Percentiles rank a stretch among this genome's conserved stretches.
Conservation (phyloP, 23 tunicate genomes). For the Phallusia fumigata region DNA sequence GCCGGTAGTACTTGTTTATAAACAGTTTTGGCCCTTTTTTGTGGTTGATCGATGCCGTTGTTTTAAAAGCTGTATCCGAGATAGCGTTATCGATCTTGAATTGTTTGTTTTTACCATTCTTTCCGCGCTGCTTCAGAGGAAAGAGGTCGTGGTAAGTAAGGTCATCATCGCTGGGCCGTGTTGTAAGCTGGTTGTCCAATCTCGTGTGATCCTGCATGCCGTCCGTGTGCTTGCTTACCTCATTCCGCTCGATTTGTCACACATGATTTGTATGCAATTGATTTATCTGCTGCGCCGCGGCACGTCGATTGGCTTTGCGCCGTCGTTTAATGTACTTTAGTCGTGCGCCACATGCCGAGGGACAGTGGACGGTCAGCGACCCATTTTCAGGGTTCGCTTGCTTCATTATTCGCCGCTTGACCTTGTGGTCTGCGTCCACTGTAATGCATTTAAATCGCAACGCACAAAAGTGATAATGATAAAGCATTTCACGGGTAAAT, state of each 20-base stretch:
- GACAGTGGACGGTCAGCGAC: not conserved
- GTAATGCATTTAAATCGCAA: too few species aligned
- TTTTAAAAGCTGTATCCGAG: not conserved
- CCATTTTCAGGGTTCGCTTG: not conserved
- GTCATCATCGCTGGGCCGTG: not conserved
- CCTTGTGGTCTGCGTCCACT: too few species aligned
- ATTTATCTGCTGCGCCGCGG: not conserved
- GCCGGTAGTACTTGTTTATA: too few species aligned
- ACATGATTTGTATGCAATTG: not conserved
- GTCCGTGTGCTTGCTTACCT: not conserved
- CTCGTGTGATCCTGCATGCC: constrained; percentile 15
- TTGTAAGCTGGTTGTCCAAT: too few species aligned
- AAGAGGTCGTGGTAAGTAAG: constrained; percentile 31
- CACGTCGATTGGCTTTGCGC: not conserved
- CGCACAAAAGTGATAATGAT: not conserved
- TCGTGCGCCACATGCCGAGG: not conserved
- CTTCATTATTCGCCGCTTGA: not conserved
- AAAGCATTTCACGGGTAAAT: not conserved
- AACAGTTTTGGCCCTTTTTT: not conserved
- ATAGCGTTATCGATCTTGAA: not conserved
- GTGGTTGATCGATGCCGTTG: not conserved
- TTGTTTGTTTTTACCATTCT: not conserved
- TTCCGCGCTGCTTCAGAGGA: constrained; percentile 6
- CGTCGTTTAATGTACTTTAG: not conserved
- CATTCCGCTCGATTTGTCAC: not conserved